Conservation (phyloP, 1,140 invertebrate genomes). For the Laodelphax striatellus region DNA sequence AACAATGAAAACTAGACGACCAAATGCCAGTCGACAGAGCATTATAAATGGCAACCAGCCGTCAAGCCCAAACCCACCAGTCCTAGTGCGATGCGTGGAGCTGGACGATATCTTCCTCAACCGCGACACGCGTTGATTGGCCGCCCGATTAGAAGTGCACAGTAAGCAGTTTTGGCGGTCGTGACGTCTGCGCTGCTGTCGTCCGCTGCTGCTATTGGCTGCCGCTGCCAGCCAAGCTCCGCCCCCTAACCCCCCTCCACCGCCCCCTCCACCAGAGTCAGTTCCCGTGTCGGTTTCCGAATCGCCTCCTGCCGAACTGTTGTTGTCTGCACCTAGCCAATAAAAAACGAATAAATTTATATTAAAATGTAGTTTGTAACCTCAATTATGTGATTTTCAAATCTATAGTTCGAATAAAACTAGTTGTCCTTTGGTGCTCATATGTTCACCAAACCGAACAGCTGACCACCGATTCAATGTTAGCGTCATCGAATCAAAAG, state of each 20-base stretch:
- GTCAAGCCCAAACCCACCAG: too few relatives aligned
- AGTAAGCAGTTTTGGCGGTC: conserved; percentile 19
- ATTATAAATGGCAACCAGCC: too few relatives aligned
- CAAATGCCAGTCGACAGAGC: too few relatives aligned
- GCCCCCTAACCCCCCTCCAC: background rate
- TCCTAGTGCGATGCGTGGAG: conserved; percentile 23
- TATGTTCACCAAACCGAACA: too few relatives aligned
- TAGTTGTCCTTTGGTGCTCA: too few relatives aligned
- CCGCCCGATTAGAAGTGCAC: conserved; percentile 13
- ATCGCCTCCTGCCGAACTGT: conserved; percentile 9
- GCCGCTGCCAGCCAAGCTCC: background rate
- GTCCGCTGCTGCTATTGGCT: background rate
- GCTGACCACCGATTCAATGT: too few relatives aligned
- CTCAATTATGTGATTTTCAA: too few relatives aligned
- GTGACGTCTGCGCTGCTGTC: conserved; percentile 7
- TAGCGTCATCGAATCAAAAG: too few relatives aligned
- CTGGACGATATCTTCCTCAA: conserved; percentile 24
- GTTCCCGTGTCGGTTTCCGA: conserved; percentile 10
- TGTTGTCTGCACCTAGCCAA: background rate
- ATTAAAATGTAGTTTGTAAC: too few relatives aligned
- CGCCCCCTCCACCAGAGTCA: background rate
- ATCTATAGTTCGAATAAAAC: too few relatives aligned
- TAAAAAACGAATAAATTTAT: background rate
- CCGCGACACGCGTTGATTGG: conserved; percentile 6
- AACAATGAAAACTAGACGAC: too few relatives aligned